Evolutionary conservation across 2,113 vertebrate species (phyloP), one percentile per base, ranked within the genome.

Genomic region (Albula goreensis): DNA sequence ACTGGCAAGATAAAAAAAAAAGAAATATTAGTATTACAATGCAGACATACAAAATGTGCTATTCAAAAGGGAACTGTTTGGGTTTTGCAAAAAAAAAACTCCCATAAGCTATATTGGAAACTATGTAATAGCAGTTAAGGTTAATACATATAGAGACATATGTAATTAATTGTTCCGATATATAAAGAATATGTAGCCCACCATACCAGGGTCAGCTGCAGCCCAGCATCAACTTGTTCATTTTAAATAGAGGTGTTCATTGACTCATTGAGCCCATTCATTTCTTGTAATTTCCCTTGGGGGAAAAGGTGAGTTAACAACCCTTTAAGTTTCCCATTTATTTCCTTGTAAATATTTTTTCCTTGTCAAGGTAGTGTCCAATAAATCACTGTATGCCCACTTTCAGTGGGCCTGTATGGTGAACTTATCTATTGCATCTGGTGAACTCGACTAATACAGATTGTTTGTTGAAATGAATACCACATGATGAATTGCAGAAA

Each of bases 251-350:
- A 41, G 31, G 31, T 41, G 31, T 41, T 60, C 8, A 12, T 60
- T 60, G 57, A 15, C 11, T 22, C 70, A 81, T 83, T 90, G 90
- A 91, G 90, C 87, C 15, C 85, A 50, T 78, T 87, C 77, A 86
- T 78, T 48, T 80, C 85, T 91, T 87, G 31, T 41, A 41, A 41
- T 86, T 87, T 87, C 89, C 50, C 84, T 52, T 2, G 74, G 81
- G 83, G 83, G 70, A 15, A 50, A 86, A 84, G 89, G 19, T 13
- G 63, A 70, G 63, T 8, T 70, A 70, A 22, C 19, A 70, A 22
- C 3, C 63, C 12, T 92, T 85, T 90, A 89, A 89, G 85, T 80
- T 11, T 48, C 83, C 84, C 82, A 86, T 84, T 89, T 89, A 85
- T 84, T 85, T 88, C 74, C 17, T 41, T 5, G 48, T 83, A 87